phyloP scores from a whole-genome alignment of 2,888 invertebrate genomes.

The Amiota communis region DNA sequence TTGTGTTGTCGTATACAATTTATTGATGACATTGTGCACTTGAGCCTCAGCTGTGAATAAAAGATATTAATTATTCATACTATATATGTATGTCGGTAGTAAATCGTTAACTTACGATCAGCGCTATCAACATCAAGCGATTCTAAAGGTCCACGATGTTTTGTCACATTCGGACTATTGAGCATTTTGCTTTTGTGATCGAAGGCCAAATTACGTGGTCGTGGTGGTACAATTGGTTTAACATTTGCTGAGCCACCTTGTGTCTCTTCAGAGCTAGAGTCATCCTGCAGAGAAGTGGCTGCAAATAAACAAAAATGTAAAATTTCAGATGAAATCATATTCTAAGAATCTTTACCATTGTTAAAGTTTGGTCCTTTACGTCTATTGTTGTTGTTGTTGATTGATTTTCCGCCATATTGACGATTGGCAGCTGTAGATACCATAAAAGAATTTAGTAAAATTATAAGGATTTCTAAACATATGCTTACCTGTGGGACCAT shows the following conservation, averaged over 20 bases:
- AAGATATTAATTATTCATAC: background rate
- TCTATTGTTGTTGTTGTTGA: slow-evolving; percentile 73
- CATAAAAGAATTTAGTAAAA: background rate
- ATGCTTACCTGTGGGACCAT: slow-evolving; percentile 69
- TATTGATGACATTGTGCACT: slow-evolving; percentile 78
- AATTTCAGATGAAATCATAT: too few species aligned
- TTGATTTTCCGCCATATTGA: slow-evolving; percentile 68
- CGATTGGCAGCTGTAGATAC: slow-evolving; percentile 62
- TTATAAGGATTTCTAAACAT: background rate
- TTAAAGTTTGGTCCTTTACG: slow-evolving; percentile 80
- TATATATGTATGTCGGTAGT: background rate
- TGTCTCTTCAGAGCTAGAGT: slow-evolving; percentile 85
- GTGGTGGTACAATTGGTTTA: slow-evolving; percentile 78
- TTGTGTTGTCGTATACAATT: slow-evolving; percentile 73
- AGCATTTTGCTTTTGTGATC: slow-evolving; percentile 75
- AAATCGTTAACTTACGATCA: slow-evolving; percentile 62
- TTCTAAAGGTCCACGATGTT: slow-evolving; percentile 59
- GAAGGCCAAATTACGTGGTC: slow-evolving; percentile 79
- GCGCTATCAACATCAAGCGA: slow-evolving; percentile 61
- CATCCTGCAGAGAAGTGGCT: slow-evolving; percentile 76
- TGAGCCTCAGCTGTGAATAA: slow-evolving; percentile 76
- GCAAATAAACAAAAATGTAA: too few species aligned
- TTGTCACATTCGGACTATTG: slow-evolving; percentile 59
- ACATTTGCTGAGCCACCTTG: slow-evolving; percentile 66
- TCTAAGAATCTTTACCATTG: slow-evolving; percentile 75